A percentile compares a stretch with the other conserved stretches of the same genome.
Evolutionary conservation across 2,888 invertebrate species (phyloP).

Genomic region (Cylindroiulus punctatus): DNA sequence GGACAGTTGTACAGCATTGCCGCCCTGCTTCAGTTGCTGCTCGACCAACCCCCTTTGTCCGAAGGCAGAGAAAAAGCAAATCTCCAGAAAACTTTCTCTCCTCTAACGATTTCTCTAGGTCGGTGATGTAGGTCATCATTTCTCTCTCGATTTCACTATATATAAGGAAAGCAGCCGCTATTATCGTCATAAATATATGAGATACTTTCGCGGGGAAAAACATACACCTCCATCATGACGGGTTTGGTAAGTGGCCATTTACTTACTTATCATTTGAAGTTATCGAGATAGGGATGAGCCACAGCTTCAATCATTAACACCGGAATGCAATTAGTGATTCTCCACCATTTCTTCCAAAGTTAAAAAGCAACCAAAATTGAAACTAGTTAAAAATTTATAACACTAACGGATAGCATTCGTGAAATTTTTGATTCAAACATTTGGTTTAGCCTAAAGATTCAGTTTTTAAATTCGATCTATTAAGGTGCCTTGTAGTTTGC

Average conservation of each 20-base stretch:
- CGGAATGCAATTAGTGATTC: too few species aligned
- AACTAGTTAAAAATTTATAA: too few species aligned
- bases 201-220: background rate
- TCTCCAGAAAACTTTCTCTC: conserved; percentile 11
- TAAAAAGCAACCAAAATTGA: too few species aligned
- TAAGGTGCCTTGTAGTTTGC: too few species aligned
- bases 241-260: background rate
- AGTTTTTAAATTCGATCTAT: too few species aligned
- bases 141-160: conserved; percentile 51
- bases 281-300: too few species aligned
- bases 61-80: conserved; percentile 4
- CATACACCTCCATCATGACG: background rate
- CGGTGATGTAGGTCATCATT: conserved; percentile 53
- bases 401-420: too few species aligned
- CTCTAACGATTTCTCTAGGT: conserved; percentile 44
- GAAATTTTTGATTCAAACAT: too few species aligned
- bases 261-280: too few species aligned
- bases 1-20: background rate
- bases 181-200: conserved; percentile 46
- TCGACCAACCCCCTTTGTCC: conserved; percentile 13
- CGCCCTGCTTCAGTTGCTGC: background rate
- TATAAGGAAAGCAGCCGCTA: background rate
- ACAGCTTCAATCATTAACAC: too few species aligned
- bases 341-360: too few species aligned
- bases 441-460: too few species aligned